A percentile compares a stretch with the other conserved stretches of the same genome.
These are phyloP conservation scores for Minunthozetes semirufus DNA, from an alignment of 2,888 invertebrate genomes.

Conservation along the genomic window DNA sequence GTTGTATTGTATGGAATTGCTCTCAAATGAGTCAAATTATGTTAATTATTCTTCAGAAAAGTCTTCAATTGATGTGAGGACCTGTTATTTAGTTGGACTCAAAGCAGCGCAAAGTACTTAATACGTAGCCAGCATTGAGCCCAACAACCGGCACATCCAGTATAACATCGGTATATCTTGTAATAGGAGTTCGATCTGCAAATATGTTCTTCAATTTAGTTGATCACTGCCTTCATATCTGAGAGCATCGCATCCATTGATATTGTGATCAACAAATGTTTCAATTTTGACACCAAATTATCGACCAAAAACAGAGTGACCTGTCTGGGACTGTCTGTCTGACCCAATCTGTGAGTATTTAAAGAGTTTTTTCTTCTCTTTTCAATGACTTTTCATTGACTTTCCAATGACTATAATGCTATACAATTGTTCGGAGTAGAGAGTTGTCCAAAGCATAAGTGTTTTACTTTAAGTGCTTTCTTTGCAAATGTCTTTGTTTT, in stretches of 20 bases:
- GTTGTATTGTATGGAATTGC: slow-evolving; percentile 27
- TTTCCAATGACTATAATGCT: too few species aligned
- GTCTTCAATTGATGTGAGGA: slow-evolving; percentile 5
- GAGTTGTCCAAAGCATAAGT: too few species aligned
- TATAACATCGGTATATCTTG: neutral
- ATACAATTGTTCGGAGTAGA: too few species aligned
- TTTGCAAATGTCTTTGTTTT: too few species aligned
- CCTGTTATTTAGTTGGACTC: slow-evolving; percentile 27
- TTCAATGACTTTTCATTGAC: too few species aligned
- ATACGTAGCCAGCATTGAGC: neutral
- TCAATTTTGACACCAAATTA: neutral
- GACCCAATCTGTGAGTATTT: neutral
- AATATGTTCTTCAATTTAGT: slow-evolving; percentile 16
- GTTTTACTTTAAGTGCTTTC: too few species aligned
- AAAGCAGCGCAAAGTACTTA: slow-evolving; percentile 1
- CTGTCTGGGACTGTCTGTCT: too few species aligned
- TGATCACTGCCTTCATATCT: slow-evolving; percentile 1
- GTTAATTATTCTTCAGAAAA: slow-evolving; percentile 5
- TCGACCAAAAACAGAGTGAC: too few species aligned
- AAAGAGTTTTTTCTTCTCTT: too few species aligned
- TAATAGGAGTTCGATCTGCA: slow-evolving; percentile 6
- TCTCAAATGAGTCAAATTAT: slow-evolving; percentile 27
- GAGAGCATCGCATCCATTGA: slow-evolving; percentile 10
- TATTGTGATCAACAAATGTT: slow-evolving; percentile 1
- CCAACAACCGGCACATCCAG: slow-evolving; percentile 13